Conservation (phyloP, 2,888 invertebrate genomes). For the Eupithecia insigniata region DNA sequence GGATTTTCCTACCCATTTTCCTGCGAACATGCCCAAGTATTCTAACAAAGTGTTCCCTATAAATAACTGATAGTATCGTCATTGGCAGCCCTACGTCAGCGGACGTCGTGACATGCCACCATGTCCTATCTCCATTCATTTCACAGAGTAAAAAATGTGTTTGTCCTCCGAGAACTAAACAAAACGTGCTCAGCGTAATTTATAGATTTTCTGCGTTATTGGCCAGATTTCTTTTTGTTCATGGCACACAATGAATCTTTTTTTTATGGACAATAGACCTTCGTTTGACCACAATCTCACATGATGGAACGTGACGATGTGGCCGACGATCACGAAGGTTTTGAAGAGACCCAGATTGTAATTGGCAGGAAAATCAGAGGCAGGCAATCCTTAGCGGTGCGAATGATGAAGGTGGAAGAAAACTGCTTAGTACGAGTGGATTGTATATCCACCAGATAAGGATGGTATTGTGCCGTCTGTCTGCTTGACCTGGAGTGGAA, state of each 20-base stretch:
- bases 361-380: too few species aligned
- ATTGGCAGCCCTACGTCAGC: slow-evolving; percentile 38
- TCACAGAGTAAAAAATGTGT: slow-evolving; percentile 54
- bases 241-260: not conserved
- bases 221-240: not conserved
- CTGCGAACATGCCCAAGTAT: not conserved
- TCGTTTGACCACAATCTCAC: too few species aligned
- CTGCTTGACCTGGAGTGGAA: too few species aligned
- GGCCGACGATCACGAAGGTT: too few species aligned
- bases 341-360: too few species aligned
- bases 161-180: slow-evolving; percentile 47
- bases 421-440: too few species aligned
- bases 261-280: too few species aligned
- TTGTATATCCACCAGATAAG: too few species aligned
- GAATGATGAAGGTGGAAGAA: too few species aligned
- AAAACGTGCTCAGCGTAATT: slow-evolving; percentile 49
- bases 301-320: too few species aligned
- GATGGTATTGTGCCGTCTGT: too few species aligned
- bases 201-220: slow-evolving; percentile 40
- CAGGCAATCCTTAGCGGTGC: too few species aligned
- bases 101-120: slow-evolving; percentile 30
- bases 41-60: not conserved
- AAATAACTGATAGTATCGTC: not conserved
- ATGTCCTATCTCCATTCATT: slow-evolving; percentile 46
- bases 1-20: not conserved